Evolutionary conservation across 2,888 invertebrate species (phyloP).

Genomic region (Drosophila robusta): DNA sequence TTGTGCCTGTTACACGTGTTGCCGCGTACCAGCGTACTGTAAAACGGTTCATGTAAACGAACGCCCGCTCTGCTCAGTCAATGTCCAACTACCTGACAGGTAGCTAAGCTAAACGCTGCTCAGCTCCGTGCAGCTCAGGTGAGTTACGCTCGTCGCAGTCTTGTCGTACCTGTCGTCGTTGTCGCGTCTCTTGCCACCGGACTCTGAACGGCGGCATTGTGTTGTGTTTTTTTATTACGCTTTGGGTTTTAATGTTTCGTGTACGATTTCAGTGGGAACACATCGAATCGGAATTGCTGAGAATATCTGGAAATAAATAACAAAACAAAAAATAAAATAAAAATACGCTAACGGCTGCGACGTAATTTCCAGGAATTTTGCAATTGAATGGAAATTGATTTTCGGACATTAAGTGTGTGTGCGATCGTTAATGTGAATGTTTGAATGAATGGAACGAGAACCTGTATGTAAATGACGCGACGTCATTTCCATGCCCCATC

Average conservation of each 20-base stretch:
- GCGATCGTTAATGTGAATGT: conserved; percentile 25
- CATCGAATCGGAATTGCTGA: conserved; percentile 49
- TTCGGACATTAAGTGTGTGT: conserved; percentile 40
- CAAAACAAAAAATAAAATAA: conserved; percentile 14
- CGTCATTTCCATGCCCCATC: conserved; percentile 43
- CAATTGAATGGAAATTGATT: conserved; percentile 78
- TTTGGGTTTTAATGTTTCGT: conserved; percentile 40
- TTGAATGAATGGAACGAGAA: conserved; percentile 44
- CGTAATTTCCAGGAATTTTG: conserved; percentile 73
- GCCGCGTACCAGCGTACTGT: conserved; percentile 31
- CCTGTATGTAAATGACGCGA: conserved; percentile 56
- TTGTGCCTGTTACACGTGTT: conserved; percentile 68
- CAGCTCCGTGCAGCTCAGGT: conserved; percentile 32
- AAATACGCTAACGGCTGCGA: conserved; percentile 25
- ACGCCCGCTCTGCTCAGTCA: conserved; percentile 41
- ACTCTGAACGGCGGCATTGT: conserved; percentile 40
- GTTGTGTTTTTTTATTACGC: conserved; percentile 17
- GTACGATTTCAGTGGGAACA: conserved; percentile 48
- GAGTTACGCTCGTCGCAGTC: conserved; percentile 54
- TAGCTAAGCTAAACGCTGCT: conserved; percentile 25
- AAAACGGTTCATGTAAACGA: conserved; percentile 51
- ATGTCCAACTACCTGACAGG: conserved; percentile 47
- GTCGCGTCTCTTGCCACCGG: conserved; percentile 49
- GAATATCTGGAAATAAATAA: conserved; percentile 41
- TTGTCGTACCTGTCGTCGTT: conserved; percentile 69